Conservation (phyloP, 2,888 invertebrate species). For the Steinernema hermaphroditum region DNA sequence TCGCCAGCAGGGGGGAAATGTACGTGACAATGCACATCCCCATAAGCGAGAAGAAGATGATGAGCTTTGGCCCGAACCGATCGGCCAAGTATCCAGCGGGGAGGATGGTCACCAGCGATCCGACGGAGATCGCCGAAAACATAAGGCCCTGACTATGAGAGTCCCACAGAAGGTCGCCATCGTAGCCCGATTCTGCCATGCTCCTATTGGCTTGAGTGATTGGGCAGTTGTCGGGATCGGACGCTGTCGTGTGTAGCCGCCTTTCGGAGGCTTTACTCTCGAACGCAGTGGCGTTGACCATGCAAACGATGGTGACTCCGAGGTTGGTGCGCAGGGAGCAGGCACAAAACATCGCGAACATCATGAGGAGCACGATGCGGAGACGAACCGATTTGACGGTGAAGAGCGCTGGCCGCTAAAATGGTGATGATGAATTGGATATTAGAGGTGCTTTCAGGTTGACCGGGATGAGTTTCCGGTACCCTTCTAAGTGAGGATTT, state of each 20-base stretch:
- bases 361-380: constrained; percentile 19
- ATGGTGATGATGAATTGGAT: neutral
- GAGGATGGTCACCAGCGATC: constrained; percentile 48
- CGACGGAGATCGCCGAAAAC: constrained; percentile 55
- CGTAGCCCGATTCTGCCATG: constrained; percentile 1
- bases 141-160: constrained; percentile 50
- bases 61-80: constrained; percentile 51
- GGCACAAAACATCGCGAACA: constrained; percentile 16
- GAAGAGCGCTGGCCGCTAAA: constrained; percentile 17
- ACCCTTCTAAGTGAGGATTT: no score
- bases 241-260: neutral
- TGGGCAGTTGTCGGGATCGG: neutral
- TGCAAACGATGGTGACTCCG: constrained; percentile 23
- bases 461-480: no score
- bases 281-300: constrained; percentile 13
- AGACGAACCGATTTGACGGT: constrained; percentile 6
- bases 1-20: constrained; percentile 47
- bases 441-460: no score
- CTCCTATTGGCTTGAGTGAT: neutral
- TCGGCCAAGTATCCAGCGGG: constrained; percentile 54
- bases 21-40: constrained; percentile 43
- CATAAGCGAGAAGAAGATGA: constrained; percentile 42
- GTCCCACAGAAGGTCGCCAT: constrained; percentile 54
- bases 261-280: neutral
- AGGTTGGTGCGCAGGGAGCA: constrained; percentile 3